These are phyloP conservation scores for Psophia crepitans DNA, from an alignment of 2,113 vertebrate species.

Conservation along the genomic window DNA sequence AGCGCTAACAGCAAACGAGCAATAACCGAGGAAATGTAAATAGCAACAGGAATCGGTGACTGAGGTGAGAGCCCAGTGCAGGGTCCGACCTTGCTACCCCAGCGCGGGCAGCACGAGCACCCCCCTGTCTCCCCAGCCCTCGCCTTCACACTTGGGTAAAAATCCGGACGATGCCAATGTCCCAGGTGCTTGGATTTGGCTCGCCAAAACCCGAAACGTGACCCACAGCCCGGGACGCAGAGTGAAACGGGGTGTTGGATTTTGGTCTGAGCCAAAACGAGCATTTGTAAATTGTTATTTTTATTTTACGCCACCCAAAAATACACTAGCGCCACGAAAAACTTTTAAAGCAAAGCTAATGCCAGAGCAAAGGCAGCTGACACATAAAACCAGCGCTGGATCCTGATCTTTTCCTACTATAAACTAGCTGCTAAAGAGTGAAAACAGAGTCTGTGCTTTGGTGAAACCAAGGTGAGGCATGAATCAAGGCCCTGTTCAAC, in stretches of 20 bases:
- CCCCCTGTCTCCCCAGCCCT: neutral
- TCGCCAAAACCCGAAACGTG: fast-evolving
- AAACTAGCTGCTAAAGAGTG: constrained; percentile 12
- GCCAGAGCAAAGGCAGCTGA: constrained; percentile 5
- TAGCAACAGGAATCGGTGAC: neutral
- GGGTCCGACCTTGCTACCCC: no score
- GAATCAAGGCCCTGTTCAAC: neutral
- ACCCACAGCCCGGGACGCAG: neutral
- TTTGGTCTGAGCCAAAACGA: neutral
- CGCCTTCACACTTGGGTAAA: neutral
- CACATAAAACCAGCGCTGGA: neutral
- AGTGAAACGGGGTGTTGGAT: neutral
- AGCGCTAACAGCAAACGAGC: neutral
- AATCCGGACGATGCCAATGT: fast-evolving
- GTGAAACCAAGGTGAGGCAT: neutral
- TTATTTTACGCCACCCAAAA: neutral
- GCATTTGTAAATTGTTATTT: neutral
- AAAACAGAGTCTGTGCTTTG: neutral
- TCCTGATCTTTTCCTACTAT: constrained; percentile 12
- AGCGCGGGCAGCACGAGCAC: neutral
- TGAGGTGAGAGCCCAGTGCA: fast-evolving
- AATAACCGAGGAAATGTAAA: neutral
- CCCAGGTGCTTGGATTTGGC: neutral
- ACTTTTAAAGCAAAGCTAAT: neutral
- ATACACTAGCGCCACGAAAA: neutral